These are phyloP conservation scores for Lineus longissimus DNA, from an alignment of 1,140 invertebrate species.

Conservation along the genomic window DNA sequence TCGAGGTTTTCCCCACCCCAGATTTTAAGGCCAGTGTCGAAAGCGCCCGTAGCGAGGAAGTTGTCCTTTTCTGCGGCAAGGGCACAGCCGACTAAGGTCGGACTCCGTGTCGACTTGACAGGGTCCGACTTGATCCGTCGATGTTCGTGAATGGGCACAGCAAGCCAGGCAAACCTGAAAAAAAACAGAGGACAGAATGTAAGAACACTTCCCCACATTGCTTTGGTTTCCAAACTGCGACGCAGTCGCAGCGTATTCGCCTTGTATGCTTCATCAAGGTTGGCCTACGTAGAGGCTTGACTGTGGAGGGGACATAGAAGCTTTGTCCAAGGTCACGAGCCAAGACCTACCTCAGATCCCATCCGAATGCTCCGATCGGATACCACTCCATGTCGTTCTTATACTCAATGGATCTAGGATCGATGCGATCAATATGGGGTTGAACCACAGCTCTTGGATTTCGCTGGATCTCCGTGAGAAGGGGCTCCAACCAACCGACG, in stretches of 20 bases:
- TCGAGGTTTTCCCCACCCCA: conserved; percentile 96
- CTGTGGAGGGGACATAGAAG: no score
- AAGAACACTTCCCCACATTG: no score
- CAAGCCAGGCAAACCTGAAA: no score
- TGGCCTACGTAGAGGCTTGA: no score
- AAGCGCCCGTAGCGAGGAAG: conserved; percentile 77
- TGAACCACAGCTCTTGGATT: conserved; percentile 60
- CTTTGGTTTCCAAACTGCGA: no score
- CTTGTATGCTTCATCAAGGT: no score
- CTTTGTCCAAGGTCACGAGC: no score
- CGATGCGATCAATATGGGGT: conserved; percentile 92
- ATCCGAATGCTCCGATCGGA: conserved; percentile 62
- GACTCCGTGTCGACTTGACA: conserved; percentile 36
- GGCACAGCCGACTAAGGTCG: conserved; percentile 94
- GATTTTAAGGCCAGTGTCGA: conserved; percentile 64
- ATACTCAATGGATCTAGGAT: conserved; percentile 85
- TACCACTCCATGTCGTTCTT: conserved; percentile 59
- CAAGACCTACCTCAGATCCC: conserved; percentile 66
- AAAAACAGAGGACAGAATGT: no score
- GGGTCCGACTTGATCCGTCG: no score
- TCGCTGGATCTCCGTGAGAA: conserved; percentile 66
- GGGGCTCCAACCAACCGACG: conserved; percentile 74
- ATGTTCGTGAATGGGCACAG: no score
- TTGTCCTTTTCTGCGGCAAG: conserved; percentile 88
- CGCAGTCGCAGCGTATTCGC: no score